Conservation (phyloP, 1,140 invertebrate species). For the Riptortus pedestris region DNA sequence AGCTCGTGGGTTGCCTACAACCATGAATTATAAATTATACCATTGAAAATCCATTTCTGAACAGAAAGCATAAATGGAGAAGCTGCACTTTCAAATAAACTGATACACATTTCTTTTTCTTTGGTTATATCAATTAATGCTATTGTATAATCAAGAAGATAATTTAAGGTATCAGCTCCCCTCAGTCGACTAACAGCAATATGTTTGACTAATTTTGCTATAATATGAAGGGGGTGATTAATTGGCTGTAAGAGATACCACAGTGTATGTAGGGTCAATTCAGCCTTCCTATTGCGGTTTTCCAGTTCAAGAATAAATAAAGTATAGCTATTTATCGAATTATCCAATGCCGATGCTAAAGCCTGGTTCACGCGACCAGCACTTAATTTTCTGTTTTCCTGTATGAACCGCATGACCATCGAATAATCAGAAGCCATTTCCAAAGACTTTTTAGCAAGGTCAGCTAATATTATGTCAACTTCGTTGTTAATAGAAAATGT, state of each 20-base stretch:
- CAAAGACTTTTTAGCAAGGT: conserved; percentile 69
- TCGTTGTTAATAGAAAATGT: conserved; percentile 41
- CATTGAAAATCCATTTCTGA: conserved; percentile 90
- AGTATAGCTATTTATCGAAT: conserved; percentile 68
- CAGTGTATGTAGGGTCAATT: conserved; percentile 75
- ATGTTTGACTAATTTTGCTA: conserved; percentile 63
- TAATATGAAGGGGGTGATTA: conserved; percentile 67
- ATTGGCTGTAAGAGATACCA: conserved; percentile 83
- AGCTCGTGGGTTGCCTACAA: conserved; percentile 75
- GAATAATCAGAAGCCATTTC: conserved; percentile 81
- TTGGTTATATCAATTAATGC: conserved; percentile 35
- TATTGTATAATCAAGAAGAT: conserved; percentile 56
- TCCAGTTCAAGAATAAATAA: conserved; percentile 78
- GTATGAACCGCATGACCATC: conserved; percentile 71
- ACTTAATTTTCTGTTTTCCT: conserved; percentile 60
- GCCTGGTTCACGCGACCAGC: conserved; percentile 88
- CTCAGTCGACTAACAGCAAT: conserved; percentile 60
- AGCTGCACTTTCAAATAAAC: conserved; percentile 64
- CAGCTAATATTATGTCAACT: conserved; percentile 54
- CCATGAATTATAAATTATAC: conserved; percentile 88
- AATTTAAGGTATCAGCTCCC: conserved; percentile 73
- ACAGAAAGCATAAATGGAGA: conserved; percentile 86
- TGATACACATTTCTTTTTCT: conserved; percentile 66
- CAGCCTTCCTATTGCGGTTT: conserved; percentile 59
- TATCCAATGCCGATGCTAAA: conserved; percentile 65